A percentile compares a stretch with the other conserved stretches of the same genome.
These are phyloP conservation scores for Dasyurus viverrinus DNA, from an alignment of 2,113 vertebrate genomes.

Conservation along the genomic window DNA sequence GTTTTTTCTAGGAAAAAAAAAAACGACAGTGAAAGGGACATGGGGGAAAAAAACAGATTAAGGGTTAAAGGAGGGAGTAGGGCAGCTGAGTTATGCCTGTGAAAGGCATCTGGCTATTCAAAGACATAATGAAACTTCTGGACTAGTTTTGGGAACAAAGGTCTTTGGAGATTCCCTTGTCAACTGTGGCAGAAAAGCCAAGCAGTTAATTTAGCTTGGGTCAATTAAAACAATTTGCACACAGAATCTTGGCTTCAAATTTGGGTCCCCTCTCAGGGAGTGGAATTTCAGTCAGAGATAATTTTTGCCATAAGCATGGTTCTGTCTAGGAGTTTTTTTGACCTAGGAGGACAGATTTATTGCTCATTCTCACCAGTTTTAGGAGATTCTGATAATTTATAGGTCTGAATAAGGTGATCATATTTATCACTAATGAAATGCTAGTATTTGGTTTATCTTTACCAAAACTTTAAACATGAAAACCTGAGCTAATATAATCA, in stretches of 20 bases:
- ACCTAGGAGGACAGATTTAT: background rate
- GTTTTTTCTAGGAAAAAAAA: background rate
- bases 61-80: background rate
- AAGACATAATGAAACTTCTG: conserved; percentile 57
- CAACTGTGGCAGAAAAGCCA: background rate
- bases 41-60: background rate
- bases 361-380: background rate
- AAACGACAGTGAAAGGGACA: background rate
- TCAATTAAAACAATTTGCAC: background rate
- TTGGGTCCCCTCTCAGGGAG: background rate
- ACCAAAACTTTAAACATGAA: background rate
- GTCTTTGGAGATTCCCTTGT: conserved; percentile 6
- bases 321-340: background rate
- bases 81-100: background rate
- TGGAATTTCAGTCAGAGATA: background rate
- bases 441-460: background rate
- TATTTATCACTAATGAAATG: background rate
- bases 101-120: background rate
- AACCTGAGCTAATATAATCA: background rate
- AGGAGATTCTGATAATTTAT: background rate
- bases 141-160: background rate
- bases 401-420: background rate
- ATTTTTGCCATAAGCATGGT: background rate
- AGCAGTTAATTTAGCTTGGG: background rate
- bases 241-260: background rate